Evolutionary conservation across 1,140 invertebrate genomes (phyloP).

Genomic region (Anastatus disparis): DNA sequence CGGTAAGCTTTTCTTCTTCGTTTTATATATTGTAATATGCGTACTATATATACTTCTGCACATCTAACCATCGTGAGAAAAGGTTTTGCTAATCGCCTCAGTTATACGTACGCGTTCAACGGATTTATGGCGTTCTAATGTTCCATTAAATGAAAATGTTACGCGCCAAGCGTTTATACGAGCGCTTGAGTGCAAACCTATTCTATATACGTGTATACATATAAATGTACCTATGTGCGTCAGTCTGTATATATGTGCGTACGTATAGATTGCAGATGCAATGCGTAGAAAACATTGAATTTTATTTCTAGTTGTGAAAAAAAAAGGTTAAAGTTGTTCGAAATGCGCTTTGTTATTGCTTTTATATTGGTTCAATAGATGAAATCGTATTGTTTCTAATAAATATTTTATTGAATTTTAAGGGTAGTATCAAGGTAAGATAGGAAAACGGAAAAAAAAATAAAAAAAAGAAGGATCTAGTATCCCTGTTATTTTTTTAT

Average conservation of each 20-base stretch:
- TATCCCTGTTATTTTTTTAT: not conserved
- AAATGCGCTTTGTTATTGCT: no score
- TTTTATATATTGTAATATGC: not conserved
- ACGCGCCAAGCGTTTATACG: constrained; percentile 12
- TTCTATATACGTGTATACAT: no score
- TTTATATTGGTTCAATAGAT: not conserved
- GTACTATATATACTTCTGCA: no score
- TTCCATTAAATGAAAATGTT: constrained; percentile 34
- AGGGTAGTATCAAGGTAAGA: not conserved
- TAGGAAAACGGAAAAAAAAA: not conserved
- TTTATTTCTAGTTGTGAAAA: constrained; percentile 22
- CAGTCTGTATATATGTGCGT: no score
- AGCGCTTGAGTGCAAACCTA: no score
- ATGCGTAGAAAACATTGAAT: not conserved
- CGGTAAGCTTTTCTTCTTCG: not conserved
- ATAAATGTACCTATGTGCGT: no score
- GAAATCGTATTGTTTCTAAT: constrained; percentile 30
- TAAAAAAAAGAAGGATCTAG: constrained; percentile 6
- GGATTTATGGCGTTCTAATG: constrained; percentile 28
- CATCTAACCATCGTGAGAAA: constrained; percentile 23
- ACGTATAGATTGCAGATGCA: no score
- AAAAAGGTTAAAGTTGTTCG: not conserved
- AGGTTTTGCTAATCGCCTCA: constrained; percentile 30
- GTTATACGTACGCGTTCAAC: no score
- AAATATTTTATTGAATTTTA: constrained; percentile 38